Evolutionary conservation across 2,888 invertebrate species (phyloP).

Genomic region (Acanthosepion lycidas): DNA sequence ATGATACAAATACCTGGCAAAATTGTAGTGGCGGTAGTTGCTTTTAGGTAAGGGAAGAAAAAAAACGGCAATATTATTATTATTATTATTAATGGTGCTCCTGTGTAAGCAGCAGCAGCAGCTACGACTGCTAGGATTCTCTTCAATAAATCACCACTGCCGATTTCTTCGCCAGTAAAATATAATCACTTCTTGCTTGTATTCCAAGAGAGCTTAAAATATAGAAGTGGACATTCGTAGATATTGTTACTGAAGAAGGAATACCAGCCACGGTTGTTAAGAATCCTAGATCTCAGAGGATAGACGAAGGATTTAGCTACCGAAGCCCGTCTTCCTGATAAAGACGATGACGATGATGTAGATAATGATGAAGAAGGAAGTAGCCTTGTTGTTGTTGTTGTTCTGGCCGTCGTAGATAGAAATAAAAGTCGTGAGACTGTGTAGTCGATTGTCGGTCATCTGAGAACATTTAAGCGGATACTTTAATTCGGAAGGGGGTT

Average conservation of each 20-base stretch:
- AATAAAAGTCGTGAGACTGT: conserved; percentile 2
- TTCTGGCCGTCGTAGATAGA: background rate
- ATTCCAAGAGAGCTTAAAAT: background rate
- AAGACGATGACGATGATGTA: background rate
- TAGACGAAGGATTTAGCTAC: background rate
- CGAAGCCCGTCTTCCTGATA: background rate
- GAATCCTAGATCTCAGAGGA: background rate
- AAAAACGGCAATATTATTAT: no score
- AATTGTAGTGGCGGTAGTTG: background rate
- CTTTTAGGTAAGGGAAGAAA: background rate
- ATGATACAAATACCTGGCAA: background rate
- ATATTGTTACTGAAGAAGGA: background rate
- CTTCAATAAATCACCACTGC: background rate
- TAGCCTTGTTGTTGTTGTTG: background rate
- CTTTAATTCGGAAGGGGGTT: background rate
- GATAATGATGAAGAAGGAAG: background rate
- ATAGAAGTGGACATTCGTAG: background rate
- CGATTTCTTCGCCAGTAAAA: background rate
- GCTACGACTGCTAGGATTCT: background rate
- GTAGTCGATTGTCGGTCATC: background rate
- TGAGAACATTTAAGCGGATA: background rate
- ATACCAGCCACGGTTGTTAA: background rate
- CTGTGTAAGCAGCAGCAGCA: background rate
- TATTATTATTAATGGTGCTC: background rate
- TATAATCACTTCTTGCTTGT: background rate